A percentile compares a stretch with the other conserved stretches of the same genome.
These are phyloP conservation scores for Dicroscelio sp. DNA, from an alignment of 2,888 invertebrate species.

Conservation along the genomic window DNA sequence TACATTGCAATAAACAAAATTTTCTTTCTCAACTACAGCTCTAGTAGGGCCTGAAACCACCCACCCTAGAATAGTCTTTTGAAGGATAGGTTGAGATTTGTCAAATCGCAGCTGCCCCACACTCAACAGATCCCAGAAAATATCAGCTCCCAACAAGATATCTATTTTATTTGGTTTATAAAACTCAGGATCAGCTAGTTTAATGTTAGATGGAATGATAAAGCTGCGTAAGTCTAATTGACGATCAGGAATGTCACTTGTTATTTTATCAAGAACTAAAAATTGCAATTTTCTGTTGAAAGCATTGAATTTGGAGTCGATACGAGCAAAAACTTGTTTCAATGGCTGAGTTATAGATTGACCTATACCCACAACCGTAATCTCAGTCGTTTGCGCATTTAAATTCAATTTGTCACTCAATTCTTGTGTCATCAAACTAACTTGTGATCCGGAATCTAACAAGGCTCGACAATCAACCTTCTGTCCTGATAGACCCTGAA, in stretches of 20 bases:
- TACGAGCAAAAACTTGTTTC: background rate
- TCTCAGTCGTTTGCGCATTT: background rate
- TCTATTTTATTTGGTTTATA: conserved; percentile 12
- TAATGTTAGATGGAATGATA: conserved; percentile 15
- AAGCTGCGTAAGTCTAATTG: background rate
- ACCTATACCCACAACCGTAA: background rate
- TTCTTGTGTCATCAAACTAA: background rate
- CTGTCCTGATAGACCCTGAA: background rate
- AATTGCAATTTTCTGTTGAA: background rate
- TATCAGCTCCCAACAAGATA: background rate
- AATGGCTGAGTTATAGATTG: background rate
- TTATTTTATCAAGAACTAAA: background rate
- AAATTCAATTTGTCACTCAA: background rate
- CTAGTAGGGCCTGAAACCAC: conserved; percentile 69
- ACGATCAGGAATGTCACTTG: background rate
- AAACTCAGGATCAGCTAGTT: conserved; percentile 29
- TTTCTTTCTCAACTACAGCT: no score
- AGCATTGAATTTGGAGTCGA: background rate
- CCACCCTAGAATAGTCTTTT: conserved; percentile 48
- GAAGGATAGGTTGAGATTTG: conserved; percentile 55
- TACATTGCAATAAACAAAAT: no score
- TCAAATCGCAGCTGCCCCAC: conserved; percentile 12
- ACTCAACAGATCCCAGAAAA: conserved; percentile 28
- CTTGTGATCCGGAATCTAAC: background rate
- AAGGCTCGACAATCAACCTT: conserved; percentile 35